Evolutionary conservation across 1,140 invertebrate genomes (phyloP).

Genomic region (Saccostrea cuccullata): DNA sequence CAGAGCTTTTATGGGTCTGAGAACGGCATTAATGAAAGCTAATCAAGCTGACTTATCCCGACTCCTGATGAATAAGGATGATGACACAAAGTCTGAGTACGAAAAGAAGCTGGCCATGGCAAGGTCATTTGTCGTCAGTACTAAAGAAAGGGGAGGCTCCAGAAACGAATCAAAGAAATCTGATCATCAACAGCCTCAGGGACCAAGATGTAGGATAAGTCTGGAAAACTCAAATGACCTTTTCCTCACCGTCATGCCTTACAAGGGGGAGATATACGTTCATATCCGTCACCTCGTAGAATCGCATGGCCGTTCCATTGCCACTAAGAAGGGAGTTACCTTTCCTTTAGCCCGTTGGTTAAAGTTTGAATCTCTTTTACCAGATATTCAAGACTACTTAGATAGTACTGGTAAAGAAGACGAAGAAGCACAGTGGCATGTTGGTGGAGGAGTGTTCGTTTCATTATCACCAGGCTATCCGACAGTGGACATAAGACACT

Average conservation of each 20-base stretch:
- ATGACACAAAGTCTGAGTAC: constrained; percentile 26
- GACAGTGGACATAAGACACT: constrained; percentile 41
- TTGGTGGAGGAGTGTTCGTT: constrained; percentile 32
- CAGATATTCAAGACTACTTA: too few species aligned
- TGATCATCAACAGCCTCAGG: background rate
- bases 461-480: background rate
- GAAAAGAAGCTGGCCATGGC: constrained; percentile 14
- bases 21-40: constrained; percentile 38
- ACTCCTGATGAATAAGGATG: constrained; percentile 14
- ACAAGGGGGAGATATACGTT: too few species aligned
- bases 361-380: too few species aligned
- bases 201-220: too few species aligned
- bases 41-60: constrained; percentile 39
- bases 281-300: too few species aligned
- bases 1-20: constrained; percentile 33
- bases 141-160: background rate
- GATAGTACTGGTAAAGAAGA: background rate
- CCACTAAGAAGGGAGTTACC: too few species aligned
- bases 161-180: background rate
- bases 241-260: too few species aligned
- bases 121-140: background rate
- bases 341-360: too few species aligned
- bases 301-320: too few species aligned
- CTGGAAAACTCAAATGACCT: too few species aligned
- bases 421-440: constrained; percentile 28